A percentile compares a stretch with the other conserved stretches of the same genome.
phyloP scores from a whole-genome alignment of 2,888 invertebrate genomes.

The Heliconius ethilla region DNA sequence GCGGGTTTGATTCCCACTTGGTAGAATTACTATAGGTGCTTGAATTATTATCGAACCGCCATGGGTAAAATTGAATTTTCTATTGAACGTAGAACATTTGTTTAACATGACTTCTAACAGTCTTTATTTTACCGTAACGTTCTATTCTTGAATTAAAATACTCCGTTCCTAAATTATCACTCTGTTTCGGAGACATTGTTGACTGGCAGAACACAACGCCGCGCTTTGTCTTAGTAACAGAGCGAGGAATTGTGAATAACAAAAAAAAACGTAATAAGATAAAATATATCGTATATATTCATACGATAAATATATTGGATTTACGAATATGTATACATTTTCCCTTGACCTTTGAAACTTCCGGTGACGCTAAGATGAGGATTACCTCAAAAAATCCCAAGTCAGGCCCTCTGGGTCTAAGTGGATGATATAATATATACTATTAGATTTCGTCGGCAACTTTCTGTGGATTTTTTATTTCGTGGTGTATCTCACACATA shows the following conservation, averaged over 20 bases:
- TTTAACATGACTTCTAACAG: no score
- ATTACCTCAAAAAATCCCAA: slow-evolving; percentile 7
- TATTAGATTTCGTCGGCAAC: neutral
- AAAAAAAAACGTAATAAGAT: neutral
- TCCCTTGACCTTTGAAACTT: slow-evolving; percentile 21
- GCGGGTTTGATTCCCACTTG: neutral
- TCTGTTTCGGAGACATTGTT: no score
- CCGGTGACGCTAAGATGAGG: slow-evolving; percentile 12
- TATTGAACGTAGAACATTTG: no score
- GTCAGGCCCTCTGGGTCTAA: neutral
- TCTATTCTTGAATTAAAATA: no score
- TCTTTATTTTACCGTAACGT: no score
- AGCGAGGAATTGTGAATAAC: neutral
- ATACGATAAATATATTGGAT: neutral
- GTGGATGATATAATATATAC: neutral
- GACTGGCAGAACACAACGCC: no score
- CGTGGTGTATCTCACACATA: no score
- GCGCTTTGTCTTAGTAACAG: no score
- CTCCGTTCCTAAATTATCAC: no score
- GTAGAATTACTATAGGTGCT: neutral
- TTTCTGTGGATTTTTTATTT: no score
- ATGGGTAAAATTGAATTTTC: no score
- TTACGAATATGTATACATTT: neutral
- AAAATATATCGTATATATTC: neutral
- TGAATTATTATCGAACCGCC: no score